phyloP scores from a whole-genome alignment of 2,113 vertebrate species.

The Ivindomyrus marchei region DNA sequence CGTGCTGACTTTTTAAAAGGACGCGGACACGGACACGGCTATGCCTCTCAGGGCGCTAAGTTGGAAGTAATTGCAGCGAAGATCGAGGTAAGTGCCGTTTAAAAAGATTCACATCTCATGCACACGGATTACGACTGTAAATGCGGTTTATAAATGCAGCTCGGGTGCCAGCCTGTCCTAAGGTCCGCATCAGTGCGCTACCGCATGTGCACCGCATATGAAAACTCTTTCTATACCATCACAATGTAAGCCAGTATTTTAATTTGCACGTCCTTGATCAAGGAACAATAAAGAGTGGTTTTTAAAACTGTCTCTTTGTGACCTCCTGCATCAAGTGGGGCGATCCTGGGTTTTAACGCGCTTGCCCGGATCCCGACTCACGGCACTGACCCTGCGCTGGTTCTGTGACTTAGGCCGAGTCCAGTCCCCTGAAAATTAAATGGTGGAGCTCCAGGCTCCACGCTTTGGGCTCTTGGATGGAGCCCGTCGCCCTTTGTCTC shows the following conservation, averaged over 20 bases:
- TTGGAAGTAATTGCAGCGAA: not conserved
- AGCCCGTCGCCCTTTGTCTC: not conserved
- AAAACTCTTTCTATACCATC: not conserved
- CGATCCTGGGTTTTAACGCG: not conserved
- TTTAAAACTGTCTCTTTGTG: not conserved
- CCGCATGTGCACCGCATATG: not conserved
- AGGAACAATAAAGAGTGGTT: not conserved
- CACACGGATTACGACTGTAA: not conserved
- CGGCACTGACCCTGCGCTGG: not conserved
- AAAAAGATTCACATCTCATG: not conserved
- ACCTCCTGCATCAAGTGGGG: not conserved
- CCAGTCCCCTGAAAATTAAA: not conserved
- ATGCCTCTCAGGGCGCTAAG: constrained; percentile 18
- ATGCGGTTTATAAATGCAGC: not conserved
- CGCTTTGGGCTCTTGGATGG: not conserved
- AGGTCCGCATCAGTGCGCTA: not conserved
- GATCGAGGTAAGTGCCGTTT: constrained; percentile 16
- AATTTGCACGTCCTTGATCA: not conserved
- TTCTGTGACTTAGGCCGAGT: not conserved
- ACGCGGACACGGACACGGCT: not conserved
- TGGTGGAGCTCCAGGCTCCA: not conserved
- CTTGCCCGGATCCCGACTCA: not conserved
- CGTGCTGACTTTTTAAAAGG: not conserved
- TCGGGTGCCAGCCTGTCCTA: not conserved
- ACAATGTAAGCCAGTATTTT: not conserved